Percentiles rank a stretch among this genome's conserved stretches.
These are phyloP conservation scores for Globia sparganii DNA, from an alignment of 2,888 invertebrate genomes.

Conservation along the genomic window DNA sequence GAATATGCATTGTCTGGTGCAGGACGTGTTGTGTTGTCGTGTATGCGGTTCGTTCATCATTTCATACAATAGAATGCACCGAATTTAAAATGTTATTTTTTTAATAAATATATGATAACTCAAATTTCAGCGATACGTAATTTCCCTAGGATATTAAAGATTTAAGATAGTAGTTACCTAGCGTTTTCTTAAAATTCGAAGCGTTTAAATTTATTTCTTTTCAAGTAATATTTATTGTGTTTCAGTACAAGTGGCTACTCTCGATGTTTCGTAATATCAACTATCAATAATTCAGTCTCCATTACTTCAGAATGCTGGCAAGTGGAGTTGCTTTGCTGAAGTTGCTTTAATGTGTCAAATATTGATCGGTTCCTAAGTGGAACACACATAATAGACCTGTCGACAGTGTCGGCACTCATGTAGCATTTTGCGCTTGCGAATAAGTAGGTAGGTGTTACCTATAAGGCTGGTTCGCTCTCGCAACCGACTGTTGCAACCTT, in stretches of 20 bases:
- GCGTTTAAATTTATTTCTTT: neutral
- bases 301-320: neutral
- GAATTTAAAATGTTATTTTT: neutral
- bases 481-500: slow-evolving; percentile 80
- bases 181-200: neutral
- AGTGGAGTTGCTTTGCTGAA: slow-evolving; percentile 18
- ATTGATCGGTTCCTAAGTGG: slow-evolving; percentile 60
- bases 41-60: slow-evolving; percentile 6
- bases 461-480: slow-evolving; percentile 78
- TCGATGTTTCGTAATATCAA: neutral
- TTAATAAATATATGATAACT: neutral
- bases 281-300: neutral
- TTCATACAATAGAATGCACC: neutral
- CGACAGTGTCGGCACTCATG: slow-evolving; percentile 51
- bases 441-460: slow-evolving; percentile 76
- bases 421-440: slow-evolving; percentile 62
- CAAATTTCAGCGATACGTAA: neutral
- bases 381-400: slow-evolving; percentile 57
- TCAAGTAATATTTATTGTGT: neutral
- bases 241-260: neutral
- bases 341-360: slow-evolving; percentile 52
- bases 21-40: slow-evolving; percentile 5
- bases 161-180: neutral
- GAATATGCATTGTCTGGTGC: slow-evolving; percentile 47
- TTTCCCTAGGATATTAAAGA: neutral